Evolutionary conservation across 2,888 invertebrate genomes (phyloP).

Genomic region (Eulithis prunata): DNA sequence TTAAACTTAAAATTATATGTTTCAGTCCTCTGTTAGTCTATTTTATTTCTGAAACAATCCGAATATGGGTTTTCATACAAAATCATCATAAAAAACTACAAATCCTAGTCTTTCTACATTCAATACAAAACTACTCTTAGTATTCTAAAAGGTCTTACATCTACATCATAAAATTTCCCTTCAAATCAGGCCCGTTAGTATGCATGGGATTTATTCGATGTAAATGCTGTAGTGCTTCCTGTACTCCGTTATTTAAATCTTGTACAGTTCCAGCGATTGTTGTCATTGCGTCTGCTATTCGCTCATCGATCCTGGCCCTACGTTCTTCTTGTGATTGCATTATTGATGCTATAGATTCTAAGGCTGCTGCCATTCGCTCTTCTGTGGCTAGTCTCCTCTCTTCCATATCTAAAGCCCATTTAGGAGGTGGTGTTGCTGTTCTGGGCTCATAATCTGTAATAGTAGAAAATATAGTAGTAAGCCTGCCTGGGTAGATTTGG

Average conservation of each 20-base stretch:
- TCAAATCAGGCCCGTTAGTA: constrained; percentile 54
- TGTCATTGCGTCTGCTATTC: constrained; percentile 63
- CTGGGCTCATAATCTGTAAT: constrained; percentile 57
- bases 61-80: background rate
- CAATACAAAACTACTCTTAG: background rate
- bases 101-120: constrained; percentile 9
- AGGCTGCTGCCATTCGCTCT: constrained; percentile 69
- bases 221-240: constrained; percentile 63
- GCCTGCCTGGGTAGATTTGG: too few species aligned
- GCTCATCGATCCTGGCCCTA: constrained; percentile 58
- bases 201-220: constrained; percentile 52
- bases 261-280: constrained; percentile 67
- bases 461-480: background rate
- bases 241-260: constrained; percentile 65
- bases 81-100: constrained; percentile 4
- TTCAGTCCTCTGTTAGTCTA: background rate
- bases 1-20: constrained; percentile 3
- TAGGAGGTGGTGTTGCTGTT: constrained; percentile 64
- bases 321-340: constrained; percentile 67
- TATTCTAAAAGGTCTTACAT: constrained; percentile 21
- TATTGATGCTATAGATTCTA: constrained; percentile 64
- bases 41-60: background rate
- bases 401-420: constrained; percentile 72
- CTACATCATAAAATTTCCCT: constrained; percentile 56
- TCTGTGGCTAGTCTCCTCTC: constrained; percentile 70